Evolutionary conservation across 2,113 vertebrate genomes (phyloP), one percentile per base, ranked within the genome.

Genomic region (Amphiprion ocellaris): DNA sequence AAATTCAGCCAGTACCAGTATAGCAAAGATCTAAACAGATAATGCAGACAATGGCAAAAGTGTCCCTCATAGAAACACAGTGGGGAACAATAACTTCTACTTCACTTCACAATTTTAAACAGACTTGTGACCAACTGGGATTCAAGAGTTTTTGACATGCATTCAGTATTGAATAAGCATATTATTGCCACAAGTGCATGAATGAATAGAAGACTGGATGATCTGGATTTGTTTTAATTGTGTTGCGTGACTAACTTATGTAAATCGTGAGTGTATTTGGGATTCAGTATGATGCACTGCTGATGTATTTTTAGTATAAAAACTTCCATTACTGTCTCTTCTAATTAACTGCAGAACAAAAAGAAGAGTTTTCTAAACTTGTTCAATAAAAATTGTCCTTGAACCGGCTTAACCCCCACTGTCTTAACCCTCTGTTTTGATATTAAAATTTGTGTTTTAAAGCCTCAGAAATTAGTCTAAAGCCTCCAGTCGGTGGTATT

Each of bases 331-430:
- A 74, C 30, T 15, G 74, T 75, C 63, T 68, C 63, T 16, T 69
- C 16, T 61, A 69, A 82, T 89, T 73, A 75, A 71, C 47, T 30
- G 47, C 46, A 3, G 14, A 59, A 56, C 16, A 37, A 84, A 69
- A 61, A 1, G 24, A 54, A 59, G 15, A 26, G 19, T 80, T 85
- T 41, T 37, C 30, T 23, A 39, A 84, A 46, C 33, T 70, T 33
- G 15, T 70, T 62, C 21, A 68, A 55, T 85, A 61, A 53, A 56
- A 75, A 69, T 44, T n/a, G 10, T 9, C 62, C 73, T 60, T 77
- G 44, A 60, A 55, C 52, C 56, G 23, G 17, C 55, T 60, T 67
- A 58, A 55, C 50, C 71, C 28, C 2, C 2, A 26, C 59, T 16
- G 11, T 19, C 67, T 23, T 7, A 41, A 53, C 76, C 46, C 21